Base-by-base conservation (phyloP, 2,113 vertebrate genomes). In the Trinectes maculatus region DNA sequence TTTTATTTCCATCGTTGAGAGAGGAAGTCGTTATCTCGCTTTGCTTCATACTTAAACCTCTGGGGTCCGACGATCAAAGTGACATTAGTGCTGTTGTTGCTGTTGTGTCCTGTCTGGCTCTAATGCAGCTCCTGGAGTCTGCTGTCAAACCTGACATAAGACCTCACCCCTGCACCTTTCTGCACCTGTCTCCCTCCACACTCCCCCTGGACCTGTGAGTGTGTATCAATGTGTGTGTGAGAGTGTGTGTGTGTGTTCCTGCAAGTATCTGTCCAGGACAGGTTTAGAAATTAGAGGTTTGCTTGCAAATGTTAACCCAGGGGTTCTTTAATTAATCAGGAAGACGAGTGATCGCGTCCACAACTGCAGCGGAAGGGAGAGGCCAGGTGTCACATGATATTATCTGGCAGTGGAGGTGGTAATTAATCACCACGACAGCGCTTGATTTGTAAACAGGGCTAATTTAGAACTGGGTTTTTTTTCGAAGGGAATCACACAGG, bases 391-490 rank as follows among this genome's bases (percentile, higher is more conserved):
- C 91, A 88, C 74, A 85, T 74, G 88, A 87, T 87, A 79, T 89
- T 88, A 89, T 87, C 89, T 89, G 54, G 76, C 65, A 85, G 58
- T 39, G 48, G 74, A 82, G 82, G 60, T 64, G 47, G 84, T 81
- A 85, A 91, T 91, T 90, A 87, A 91, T 92, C 89, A 91, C 80
- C 62, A 69, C 77, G 84, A 77, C 85, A 84, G 79, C 36, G 44
- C 69, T 80, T 82, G 71, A 85, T 86, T 83, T 81, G 80, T 85
- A 81, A 86, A 87, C 86, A 85, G 69, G 76, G 69, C 73, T 85
- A 84, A 88, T 83, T 86, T 79, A 10, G 40, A 81, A 28, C 18
- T n/a, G 48, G 64, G 76, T 71, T 82, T 44, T 52, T 52, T n/a
- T 60, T 24, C 24, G 44, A 11, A 16, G 37, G 52, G 57, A 74